Conservation (phyloP, 2,797 vertebrate species). For the Schizopygopsis pylzovi region DNA sequence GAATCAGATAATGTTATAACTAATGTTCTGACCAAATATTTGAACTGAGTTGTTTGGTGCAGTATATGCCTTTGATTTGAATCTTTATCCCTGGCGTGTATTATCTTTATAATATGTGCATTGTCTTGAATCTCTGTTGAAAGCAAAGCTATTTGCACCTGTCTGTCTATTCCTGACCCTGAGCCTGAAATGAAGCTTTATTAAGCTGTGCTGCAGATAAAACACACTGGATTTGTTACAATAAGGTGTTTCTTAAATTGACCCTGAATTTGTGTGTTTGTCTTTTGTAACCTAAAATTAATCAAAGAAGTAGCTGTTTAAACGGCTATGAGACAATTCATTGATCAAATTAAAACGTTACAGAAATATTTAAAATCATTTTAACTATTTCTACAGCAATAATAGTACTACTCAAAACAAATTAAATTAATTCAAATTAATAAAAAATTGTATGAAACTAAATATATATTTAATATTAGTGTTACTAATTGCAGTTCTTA, state of each 20-base stretch:
- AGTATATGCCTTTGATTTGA: not conserved
- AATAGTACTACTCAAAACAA: too few species aligned
- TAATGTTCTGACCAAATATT: not conserved
- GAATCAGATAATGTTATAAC: not conserved
- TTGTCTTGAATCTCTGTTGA: not conserved
- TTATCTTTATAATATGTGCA: slow-evolving; percentile 9
- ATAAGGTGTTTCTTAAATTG: not conserved
- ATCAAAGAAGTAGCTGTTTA: not conserved
- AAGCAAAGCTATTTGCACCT: not conserved
- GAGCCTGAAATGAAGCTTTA: slow-evolving; percentile 8
- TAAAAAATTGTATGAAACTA: too few species aligned
- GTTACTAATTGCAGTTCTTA: too few species aligned
- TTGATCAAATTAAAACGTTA: not conserved
- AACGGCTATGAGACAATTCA: not conserved
- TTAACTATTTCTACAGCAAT: too few species aligned
- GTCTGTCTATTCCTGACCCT: not conserved
- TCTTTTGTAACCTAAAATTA: not conserved
- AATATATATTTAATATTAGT: too few species aligned
- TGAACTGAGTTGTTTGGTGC: not conserved
- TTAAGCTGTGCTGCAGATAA: not conserved
- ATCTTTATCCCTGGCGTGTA: not conserved
- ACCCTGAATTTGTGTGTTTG: not conserved
- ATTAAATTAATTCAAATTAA: too few species aligned
- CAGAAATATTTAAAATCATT: not conserved
- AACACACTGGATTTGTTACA: not conserved